phyloP scores from a whole-genome alignment of 1,140 invertebrate genomes.

The Bombus breviceps region DNA sequence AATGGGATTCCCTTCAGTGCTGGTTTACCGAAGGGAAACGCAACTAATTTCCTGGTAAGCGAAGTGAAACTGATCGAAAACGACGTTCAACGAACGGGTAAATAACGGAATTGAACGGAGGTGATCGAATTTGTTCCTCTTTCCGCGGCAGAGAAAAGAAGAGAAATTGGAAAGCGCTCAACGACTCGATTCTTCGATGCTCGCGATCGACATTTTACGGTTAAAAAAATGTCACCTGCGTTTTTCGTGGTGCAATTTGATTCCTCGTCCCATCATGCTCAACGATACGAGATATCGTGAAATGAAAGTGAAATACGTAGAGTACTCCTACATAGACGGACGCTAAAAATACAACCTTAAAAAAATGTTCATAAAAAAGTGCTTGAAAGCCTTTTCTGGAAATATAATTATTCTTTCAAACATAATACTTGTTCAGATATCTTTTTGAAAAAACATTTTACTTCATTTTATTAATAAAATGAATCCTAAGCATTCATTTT shows the following conservation, averaged over 20 bases:
- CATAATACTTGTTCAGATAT: too few relatives aligned
- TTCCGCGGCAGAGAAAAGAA: constrained; percentile 6
- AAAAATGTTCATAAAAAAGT: background rate
- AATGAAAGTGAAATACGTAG: constrained; percentile 2
- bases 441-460: too few relatives aligned
- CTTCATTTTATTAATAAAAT: too few relatives aligned
- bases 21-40: constrained; percentile 23
- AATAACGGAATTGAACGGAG: constrained; percentile 43
- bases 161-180: constrained; percentile 29
- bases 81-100: constrained; percentile 34
- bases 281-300: background rate
- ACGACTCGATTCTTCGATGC: constrained; percentile 19
- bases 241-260: constrained; percentile 12
- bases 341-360: background rate
- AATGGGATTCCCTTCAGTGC: constrained; percentile 27
- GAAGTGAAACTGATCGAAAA: constrained; percentile 50
- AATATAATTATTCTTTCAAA: background rate
- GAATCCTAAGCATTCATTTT: too few relatives aligned
- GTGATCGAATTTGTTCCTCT: constrained; percentile 48
- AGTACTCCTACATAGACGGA: background rate
- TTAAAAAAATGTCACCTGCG: constrained; percentile 3
- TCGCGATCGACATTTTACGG: background rate
- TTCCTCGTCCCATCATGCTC: background rate
- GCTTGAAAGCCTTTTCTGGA: background rate
- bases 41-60: constrained; percentile 44